Evolutionary conservation across 2,888 invertebrate genomes (phyloP).

Genomic region (Lycocerus yunnanus): DNA sequence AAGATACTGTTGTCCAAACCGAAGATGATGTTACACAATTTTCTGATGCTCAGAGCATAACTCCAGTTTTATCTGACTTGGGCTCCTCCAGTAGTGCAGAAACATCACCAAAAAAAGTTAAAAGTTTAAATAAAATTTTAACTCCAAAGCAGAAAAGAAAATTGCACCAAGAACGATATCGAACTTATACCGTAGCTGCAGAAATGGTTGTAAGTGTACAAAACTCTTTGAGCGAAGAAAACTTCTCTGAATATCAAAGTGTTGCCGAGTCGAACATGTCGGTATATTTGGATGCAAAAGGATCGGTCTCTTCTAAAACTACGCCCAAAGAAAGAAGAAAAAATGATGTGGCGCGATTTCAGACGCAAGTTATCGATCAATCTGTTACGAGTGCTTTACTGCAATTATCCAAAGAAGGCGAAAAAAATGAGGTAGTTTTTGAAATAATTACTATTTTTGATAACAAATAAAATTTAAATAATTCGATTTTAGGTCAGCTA

Average conservation of each 20-base stretch:
- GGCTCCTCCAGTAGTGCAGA: constrained; percentile 67
- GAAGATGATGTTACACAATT: constrained; percentile 54
- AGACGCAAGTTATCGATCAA: constrained; percentile 64
- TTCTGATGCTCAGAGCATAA: constrained; percentile 61
- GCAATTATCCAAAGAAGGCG: constrained; percentile 36
- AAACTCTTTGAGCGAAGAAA: constrained; percentile 37
- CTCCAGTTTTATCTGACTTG: constrained; percentile 70
- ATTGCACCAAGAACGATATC: constrained; percentile 77
- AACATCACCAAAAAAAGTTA: constrained; percentile 69
- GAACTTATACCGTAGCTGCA: constrained; percentile 80
- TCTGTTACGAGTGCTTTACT: constrained; percentile 43
- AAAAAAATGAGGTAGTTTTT: constrained; percentile 9
- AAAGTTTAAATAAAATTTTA: constrained; percentile 57
- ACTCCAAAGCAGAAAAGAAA: constrained; percentile 81
- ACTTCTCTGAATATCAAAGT: constrained; percentile 37
- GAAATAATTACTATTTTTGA: neutral
- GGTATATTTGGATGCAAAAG: neutral
- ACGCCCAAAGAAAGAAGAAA: constrained; percentile 70
- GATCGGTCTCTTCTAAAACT: constrained; percentile 43
- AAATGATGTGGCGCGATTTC: constrained; percentile 71
- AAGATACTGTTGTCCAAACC: constrained; percentile 44
- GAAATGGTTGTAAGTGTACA: constrained; percentile 59
- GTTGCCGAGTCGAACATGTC: constrained; percentile 14
- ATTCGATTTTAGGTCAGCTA: neutral
- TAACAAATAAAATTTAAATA: neutral